Evolutionary conservation across 2,888 invertebrate genomes (phyloP).

Genomic region (Meta bourneti): DNA sequence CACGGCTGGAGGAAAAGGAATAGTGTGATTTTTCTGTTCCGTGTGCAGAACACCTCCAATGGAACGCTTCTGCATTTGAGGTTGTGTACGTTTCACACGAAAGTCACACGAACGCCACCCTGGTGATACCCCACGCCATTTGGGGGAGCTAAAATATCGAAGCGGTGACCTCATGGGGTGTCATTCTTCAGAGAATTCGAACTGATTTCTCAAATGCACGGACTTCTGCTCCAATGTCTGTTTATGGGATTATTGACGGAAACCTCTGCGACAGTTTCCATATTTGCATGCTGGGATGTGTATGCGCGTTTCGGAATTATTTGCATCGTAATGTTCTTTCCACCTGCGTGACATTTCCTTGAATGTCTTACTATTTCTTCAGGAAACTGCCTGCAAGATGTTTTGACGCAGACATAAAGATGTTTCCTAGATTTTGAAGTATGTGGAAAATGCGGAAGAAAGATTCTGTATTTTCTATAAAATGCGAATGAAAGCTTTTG

Average conservation of each 20-base stretch:
- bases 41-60: slow-evolving; percentile 34
- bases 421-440: too few species aligned
- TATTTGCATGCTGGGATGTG: not conserved
- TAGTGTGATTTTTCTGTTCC: slow-evolving; percentile 29
- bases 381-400: not conserved
- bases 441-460: too few species aligned
- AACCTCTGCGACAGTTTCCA: not conserved
- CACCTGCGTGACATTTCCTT: not conserved
- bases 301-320: not conserved
- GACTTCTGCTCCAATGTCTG: not conserved
- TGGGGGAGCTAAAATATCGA: slow-evolving; percentile 3
- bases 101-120: slow-evolving; percentile 13
- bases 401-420: not conserved
- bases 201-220: not conserved
- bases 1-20: not conserved
- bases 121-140: not conserved
- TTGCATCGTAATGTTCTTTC: not conserved
- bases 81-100: slow-evolving; percentile 15
- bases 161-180: too few species aligned
- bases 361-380: not conserved
- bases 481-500: too few species aligned
- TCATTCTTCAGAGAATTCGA: too few species aligned
- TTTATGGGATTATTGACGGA: not conserved
- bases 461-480: too few species aligned
- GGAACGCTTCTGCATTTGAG: slow-evolving; percentile 17